A percentile compares a stretch with the other conserved stretches of the same genome.
These are phyloP conservation scores for Macropodus opercularis DNA, from an alignment of 2,797 vertebrate genomes.

Conservation along the genomic window DNA sequence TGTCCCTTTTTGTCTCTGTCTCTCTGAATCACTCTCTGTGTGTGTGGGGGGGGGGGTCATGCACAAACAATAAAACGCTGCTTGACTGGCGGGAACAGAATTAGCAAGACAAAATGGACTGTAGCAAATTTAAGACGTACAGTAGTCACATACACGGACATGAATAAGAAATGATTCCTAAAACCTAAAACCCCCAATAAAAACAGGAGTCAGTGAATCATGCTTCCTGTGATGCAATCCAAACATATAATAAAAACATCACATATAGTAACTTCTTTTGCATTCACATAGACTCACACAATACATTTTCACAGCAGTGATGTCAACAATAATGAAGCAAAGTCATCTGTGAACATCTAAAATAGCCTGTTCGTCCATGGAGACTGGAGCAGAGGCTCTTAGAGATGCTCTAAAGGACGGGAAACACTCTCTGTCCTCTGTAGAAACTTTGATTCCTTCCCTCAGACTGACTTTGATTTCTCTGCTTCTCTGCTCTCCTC, in stretches of 20 bases:
- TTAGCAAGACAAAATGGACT: constrained; percentile 9
- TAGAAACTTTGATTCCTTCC: constrained; percentile 21
- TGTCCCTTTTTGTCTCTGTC: constrained; percentile 38
- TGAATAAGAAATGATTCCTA: too few species aligned
- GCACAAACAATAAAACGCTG: constrained; percentile 23
- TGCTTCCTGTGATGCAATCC: too few species aligned
- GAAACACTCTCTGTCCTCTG: constrained; percentile 14
- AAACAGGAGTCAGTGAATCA: too few species aligned
- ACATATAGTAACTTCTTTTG: too few species aligned
- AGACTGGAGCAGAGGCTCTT: constrained; percentile 53
- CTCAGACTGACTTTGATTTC: constrained; percentile 7
- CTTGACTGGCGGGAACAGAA: constrained; percentile 10
- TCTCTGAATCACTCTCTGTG: constrained; percentile 32
- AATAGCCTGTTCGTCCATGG: constrained; percentile 52
- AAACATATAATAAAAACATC: too few species aligned
- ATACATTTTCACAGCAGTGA: constrained; percentile 37
- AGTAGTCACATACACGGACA: not conserved
- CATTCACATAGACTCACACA: not conserved
- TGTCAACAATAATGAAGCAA: constrained; percentile 42
- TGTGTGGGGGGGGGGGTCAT: not conserved
- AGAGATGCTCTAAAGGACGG: constrained; percentile 41
- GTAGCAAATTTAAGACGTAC: constrained; percentile 16
- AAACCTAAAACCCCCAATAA: too few species aligned
- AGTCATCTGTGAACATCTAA: constrained; percentile 68
- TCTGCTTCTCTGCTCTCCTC: constrained; percentile 7